Evolutionary conservation across 2,113 vertebrate genomes (phyloP).

Genomic region (Suncus etruscus): DNA sequence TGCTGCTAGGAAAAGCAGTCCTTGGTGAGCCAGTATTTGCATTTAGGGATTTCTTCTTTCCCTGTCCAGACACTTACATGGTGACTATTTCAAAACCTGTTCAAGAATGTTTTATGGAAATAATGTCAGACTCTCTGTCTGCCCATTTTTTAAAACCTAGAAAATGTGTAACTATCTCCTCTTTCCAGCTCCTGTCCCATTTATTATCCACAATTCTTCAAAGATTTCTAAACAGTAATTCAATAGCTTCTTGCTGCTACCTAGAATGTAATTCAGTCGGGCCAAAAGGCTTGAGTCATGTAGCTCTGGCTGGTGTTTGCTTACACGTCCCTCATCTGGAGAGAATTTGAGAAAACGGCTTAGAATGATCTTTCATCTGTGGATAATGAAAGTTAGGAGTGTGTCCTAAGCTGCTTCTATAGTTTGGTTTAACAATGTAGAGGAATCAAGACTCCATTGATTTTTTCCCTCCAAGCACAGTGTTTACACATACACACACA

Average conservation of each 20-base stretch:
- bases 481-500: not conserved
- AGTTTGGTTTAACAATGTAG: not conserved
- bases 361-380: not conserved
- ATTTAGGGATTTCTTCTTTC: not conserved
- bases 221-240: constrained; percentile 37
- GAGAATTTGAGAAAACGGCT: constrained; percentile 27
- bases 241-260: constrained; percentile 35
- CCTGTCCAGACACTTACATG: not conserved
- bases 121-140: not conserved
- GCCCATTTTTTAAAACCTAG: constrained; percentile 35
- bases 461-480: constrained; percentile 1
- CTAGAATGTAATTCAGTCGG: constrained; percentile 19
- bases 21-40: not conserved
- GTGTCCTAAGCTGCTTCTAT: not conserved
- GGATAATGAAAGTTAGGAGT: not conserved
- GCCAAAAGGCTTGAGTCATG: not conserved
- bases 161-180: not conserved
- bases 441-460: not conserved
- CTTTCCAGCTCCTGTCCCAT: constrained; percentile 24
- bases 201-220: constrained; percentile 37
- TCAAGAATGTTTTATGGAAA: constrained; percentile 6
- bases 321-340: not conserved
- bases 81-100: not conserved
- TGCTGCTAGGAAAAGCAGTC: not conserved
- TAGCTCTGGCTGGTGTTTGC: not conserved